phyloP scores from a whole-genome alignment of 1,140 invertebrate species.

The Pseudomyrmex sp. region DNA sequence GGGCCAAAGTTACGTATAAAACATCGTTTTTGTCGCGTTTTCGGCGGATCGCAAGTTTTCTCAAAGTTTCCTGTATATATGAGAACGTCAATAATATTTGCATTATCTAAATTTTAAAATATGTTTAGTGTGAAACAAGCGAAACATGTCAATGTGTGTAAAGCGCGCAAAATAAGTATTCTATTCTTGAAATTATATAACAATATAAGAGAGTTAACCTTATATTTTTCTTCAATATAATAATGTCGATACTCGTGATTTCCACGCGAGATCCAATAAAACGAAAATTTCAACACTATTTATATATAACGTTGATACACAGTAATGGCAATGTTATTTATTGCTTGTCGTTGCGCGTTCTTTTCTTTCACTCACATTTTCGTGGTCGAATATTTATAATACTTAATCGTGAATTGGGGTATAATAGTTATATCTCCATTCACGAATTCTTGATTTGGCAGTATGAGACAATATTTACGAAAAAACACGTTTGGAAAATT shows the following conservation, averaged over 20 bases:
- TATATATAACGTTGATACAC: neutral
- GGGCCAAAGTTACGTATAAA: constrained; percentile 34
- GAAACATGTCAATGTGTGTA: too few relatives aligned
- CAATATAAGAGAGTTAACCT: too few relatives aligned
- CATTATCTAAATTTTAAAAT: too few relatives aligned
- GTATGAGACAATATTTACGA: constrained; percentile 16
- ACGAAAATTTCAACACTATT: neutral
- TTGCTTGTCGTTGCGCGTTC: neutral
- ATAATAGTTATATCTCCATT: too few relatives aligned
- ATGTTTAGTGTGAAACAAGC: too few relatives aligned
- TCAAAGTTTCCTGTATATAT: neutral
- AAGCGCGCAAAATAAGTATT: too few relatives aligned
- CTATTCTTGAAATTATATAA: too few relatives aligned
- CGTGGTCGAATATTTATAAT: too few relatives aligned
- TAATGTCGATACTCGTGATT: neutral
- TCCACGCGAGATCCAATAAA: neutral
- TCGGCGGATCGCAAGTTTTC: constrained; percentile 15
- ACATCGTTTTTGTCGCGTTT: constrained; percentile 43
- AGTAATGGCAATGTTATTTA: constrained; percentile 5
- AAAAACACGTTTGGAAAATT: constrained; percentile 9
- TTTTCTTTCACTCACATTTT: neutral
- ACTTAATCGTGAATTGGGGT: too few relatives aligned
- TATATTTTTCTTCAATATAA: too few relatives aligned
- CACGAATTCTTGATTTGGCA: too few relatives aligned
- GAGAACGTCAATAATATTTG: neutral